A percentile compares a stretch with the other conserved stretches of the same genome.
Conservation (phyloP, 2,113 vertebrate genomes). For the Psittacula cyanocephala region DNA sequence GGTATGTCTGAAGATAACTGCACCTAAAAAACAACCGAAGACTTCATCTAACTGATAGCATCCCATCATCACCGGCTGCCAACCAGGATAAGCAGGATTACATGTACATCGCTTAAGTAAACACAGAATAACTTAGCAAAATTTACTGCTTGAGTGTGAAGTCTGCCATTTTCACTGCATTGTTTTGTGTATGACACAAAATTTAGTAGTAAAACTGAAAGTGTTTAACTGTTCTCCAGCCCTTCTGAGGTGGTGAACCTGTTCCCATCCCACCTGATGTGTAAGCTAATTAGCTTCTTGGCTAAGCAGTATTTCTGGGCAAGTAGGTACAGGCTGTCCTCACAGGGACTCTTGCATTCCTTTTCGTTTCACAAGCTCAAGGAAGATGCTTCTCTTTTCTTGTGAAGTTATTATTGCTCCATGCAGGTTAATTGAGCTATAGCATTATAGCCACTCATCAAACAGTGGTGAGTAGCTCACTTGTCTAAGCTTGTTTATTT, state of each 20-base stretch:
- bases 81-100: not conserved
- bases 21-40: not conserved
- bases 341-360: constrained; percentile 62
- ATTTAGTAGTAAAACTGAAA: constrained; percentile 63
- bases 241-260: constrained; percentile 71
- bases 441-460: constrained; percentile 43
- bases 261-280: constrained; percentile 74
- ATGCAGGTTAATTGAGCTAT: constrained; percentile 42
- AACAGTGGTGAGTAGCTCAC: constrained; percentile 37
- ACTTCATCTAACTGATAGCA: not conserved
- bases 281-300: constrained; percentile 74
- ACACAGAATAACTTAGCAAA: not conserved
- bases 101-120: not conserved
- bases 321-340: constrained; percentile 72
- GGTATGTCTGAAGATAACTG: not conserved
- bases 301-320: constrained; percentile 68
- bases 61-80: not conserved
- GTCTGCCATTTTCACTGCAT: not conserved
- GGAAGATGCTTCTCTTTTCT: constrained; percentile 55
- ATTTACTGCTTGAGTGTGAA: not conserved
- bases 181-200: not conserved
- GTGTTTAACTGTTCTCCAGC: constrained; percentile 54
- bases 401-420: constrained; percentile 51
- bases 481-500: constrained; percentile 68
- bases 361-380: constrained; percentile 62